Base-by-base conservation (phyloP, 2,113 vertebrate genomes). In the Cettia cetti region DNA sequence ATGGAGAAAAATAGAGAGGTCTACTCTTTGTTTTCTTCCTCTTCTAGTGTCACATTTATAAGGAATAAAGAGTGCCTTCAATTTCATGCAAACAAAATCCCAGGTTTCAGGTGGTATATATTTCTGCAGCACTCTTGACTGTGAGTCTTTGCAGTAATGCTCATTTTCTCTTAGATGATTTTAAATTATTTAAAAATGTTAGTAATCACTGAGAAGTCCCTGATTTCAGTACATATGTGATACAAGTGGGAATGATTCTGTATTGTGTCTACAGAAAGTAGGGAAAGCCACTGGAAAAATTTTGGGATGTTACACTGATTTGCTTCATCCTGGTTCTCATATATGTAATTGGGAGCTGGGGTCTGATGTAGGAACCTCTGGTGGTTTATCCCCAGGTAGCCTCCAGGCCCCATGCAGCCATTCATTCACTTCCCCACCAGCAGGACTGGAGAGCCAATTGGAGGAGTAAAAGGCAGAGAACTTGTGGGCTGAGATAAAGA, bases 361-460 rank as follows among this genome's bases (percentile, higher is more conserved):
- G 1, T 47, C 21, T 52, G 33, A 59, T 11, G 5, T 1, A 49
- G 47, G 17, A 75, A 35, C 7, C 4, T 26, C 20, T 53, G 11
- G 5, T n/a, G 22, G 8, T 53, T 75, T 18, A 60, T 40, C 4
- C 9, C 14, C 40, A n/a, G 28, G 45, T 9, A 82, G 9, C 11
- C 65, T 24, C 20, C 26, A 54, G 37, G 11, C 19, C 26, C 33
- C 7, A 15, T 0, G 0, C 5, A 81, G 15, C 7, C 5, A 2
- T 15, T 39, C 3, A 0, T 35, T 65, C 44, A 14, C 23, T 17
- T 11, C 10, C 8, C 23, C 15, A 16, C 7, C 39, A 39, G 33
- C 11, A 39, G 52, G 45, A 45, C 2, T 0, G 0, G 10, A 37
- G 15, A 66, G 44, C 1, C 1, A 59, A 66, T 4, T 33, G 30